These are phyloP conservation scores for Eriocheir sinensis DNA, from an alignment of 1,140 invertebrate species.

Conservation along the genomic window DNA sequence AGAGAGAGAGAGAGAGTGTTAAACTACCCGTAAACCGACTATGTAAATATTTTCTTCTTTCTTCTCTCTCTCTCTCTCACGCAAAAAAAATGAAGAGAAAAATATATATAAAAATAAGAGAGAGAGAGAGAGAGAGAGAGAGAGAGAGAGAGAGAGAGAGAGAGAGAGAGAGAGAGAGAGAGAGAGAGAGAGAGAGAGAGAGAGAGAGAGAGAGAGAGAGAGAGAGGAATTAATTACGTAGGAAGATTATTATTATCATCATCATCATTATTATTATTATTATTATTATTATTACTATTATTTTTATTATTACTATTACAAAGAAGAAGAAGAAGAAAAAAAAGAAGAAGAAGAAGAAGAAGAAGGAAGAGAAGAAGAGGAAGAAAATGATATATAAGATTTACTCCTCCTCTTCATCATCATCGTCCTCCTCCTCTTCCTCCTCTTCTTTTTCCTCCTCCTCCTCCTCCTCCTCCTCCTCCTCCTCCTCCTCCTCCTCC, in stretches of 20 bases:
- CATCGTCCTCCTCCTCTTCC: too few species aligned
- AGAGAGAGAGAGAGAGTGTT: too few species aligned
- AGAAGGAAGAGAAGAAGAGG: neutral
- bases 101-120: neutral
- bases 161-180: constrained; percentile 60
- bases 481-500: neutral
- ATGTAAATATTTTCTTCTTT: too few species aligned
- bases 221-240: neutral
- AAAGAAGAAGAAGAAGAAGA: neutral
- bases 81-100: neutral
- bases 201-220: neutral
- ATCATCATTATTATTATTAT: neutral
- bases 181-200: neutral
- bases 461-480: neutral
- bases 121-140: constrained; percentile 15
- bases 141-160: constrained; percentile 57
- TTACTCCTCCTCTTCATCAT: neutral
- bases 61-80: neutral
- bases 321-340: neutral
- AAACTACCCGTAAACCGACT: too few species aligned
- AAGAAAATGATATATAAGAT: neutral
- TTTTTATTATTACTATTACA: too few species aligned
- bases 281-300: too few species aligned
- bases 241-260: too few species aligned
- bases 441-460: neutral